A percentile compares a stretch with the other conserved stretches of the same genome.
phyloP scores from a whole-genome alignment of 2,797 vertebrate genomes.

The Falco rusticolus region DNA sequence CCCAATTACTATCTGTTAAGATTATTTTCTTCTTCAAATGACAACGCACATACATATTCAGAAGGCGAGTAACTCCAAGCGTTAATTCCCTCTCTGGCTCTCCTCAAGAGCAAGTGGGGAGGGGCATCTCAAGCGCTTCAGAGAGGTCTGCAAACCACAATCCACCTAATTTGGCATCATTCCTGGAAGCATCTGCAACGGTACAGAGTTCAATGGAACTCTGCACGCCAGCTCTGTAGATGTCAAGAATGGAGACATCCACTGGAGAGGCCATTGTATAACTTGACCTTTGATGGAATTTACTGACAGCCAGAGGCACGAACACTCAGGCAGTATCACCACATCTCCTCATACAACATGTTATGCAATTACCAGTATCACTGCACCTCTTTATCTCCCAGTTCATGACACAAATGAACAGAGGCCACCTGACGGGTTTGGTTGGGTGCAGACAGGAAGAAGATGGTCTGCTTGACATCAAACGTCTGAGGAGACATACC shows the following conservation, averaged over 20 bases:
- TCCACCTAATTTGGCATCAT: neutral
- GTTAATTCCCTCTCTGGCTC: neutral
- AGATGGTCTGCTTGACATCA: neutral
- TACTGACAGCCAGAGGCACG: neutral
- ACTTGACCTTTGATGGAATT: constrained; percentile 12
- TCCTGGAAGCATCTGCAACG: neutral
- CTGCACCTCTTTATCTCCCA: constrained; percentile 5
- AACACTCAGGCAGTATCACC: neutral
- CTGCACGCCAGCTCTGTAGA: neutral
- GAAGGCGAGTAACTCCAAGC: neutral
- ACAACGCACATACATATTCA: neutral
- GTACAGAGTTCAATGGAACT: neutral
- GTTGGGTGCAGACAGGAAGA: neutral
- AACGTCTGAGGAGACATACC: neutral
- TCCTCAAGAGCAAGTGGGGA: neutral
- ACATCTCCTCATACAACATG: neutral
- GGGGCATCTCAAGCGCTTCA: neutral
- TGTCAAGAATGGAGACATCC: neutral
- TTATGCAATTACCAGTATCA: constrained; percentile 8
- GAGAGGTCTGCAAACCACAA: neutral
- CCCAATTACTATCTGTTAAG: neutral
- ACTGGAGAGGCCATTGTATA: neutral
- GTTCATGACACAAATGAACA: neutral
- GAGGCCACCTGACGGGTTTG: neutral
- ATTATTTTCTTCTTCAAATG: neutral